Evolutionary conservation across 1,140 invertebrate species (phyloP), one percentile per base, ranked within the genome.

Genomic region (Lasioglossum albipes): DNA sequence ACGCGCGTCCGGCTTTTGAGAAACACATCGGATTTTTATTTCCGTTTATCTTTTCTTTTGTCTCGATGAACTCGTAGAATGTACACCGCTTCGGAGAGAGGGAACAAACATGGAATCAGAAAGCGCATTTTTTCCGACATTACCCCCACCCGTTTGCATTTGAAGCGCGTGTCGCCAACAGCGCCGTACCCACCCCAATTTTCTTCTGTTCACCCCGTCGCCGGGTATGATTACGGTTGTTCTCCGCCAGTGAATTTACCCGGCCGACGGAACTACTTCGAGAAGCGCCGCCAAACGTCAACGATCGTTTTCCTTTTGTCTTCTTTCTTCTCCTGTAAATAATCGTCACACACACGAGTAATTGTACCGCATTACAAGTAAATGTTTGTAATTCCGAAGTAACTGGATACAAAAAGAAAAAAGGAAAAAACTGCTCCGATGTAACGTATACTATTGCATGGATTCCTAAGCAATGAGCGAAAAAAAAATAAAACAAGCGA

Each of bases 291-390:
- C 64, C 64, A 73, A 61, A 49, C 67, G 67, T 27, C 64, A 62
- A 82, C 64, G 75, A 82, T 84, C 87, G 83, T 82, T 88, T 54
- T 52, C 67, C 5, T 54, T 54, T 6, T 54, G 5, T 18, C 18
- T 41, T 62, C 65, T 54, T 54, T 16, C 1, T 20, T 54, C 4
- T 20, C 87, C 83, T 91, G 90, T 91, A 91, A 90, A 91, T 91
- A 91, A 88, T 67, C 79, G 82, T 81, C 83, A 79, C 76, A 79
- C 76, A 79, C 76, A 79, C 76, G 76, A 88, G 75, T 89, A 90
- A 90, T 79, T 83, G 87, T 82, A 79, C 79, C 76, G 86, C 82
- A 83, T 79, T 84, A 89, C 69, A 79, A 87, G 74, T 85, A 87
- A 75, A 89, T 83, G 80, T 87, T 80, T 87, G 84, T 84, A 88